These are phyloP conservation scores for Bothrops alternatus DNA, from an alignment of 2,797 vertebrate genomes.

Conservation along the genomic window DNA sequence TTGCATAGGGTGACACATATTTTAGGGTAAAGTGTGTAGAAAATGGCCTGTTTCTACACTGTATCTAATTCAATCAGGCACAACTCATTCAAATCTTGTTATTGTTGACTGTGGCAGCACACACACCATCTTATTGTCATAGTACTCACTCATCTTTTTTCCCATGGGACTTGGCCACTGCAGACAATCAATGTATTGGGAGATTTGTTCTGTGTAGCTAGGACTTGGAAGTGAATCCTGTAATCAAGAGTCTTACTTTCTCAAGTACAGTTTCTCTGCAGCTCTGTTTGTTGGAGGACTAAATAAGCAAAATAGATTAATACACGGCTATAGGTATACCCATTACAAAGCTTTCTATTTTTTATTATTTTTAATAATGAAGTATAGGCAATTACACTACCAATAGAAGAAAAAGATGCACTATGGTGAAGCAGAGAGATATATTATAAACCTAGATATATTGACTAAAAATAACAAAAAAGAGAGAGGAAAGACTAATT, in stretches of 20 bases:
- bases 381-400: neutral
- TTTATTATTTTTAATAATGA: neutral
- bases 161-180: neutral
- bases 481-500: neutral
- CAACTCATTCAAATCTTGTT: neutral
- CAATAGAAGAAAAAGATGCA: neutral
- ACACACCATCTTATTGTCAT: neutral
- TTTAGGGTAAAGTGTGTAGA: too few species aligned
- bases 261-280: neutral
- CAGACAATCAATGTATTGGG: neutral
- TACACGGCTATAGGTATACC: neutral
- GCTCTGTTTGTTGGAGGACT: neutral
- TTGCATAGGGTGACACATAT: too few species aligned
- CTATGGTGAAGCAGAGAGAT: neutral
- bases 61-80: neutral
- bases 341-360: neutral
- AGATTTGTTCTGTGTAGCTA: neutral
- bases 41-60: neutral
- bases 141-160: neutral
- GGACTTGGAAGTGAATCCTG: neutral
- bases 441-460: neutral
- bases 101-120: neutral
- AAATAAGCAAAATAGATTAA: neutral
- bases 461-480: neutral
- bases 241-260: neutral